Conservation (phyloP, 2,888 invertebrate genomes). For the Dexiosoma caninum region DNA sequence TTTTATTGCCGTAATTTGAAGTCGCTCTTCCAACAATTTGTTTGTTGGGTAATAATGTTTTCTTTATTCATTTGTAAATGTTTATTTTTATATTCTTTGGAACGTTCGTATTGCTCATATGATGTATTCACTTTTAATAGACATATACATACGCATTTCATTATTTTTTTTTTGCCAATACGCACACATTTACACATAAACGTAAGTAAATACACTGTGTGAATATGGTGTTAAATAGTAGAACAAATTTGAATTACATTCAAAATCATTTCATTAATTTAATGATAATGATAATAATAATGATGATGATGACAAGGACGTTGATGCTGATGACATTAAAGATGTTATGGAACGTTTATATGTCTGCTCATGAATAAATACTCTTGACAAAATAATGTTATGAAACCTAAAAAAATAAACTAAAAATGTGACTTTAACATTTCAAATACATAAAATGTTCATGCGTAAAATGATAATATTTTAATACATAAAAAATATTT, state of each 20-base stretch:
- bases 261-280: slow-evolving; percentile 1
- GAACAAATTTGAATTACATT: slow-evolving; percentile 17
- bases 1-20: no score
- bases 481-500: no score
- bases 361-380: neutral
- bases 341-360: neutral
- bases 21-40: no score
- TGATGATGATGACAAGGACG: neutral
- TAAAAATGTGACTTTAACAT: neutral
- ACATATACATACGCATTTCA: neutral
- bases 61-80: neutral
- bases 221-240: neutral
- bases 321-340: slow-evolving; percentile 12
- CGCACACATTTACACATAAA: neutral
- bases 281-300: slow-evolving; percentile 1
- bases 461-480: no score
- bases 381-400: neutral
- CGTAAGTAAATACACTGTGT: no score
- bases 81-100: neutral
- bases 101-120: neutral
- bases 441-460: no score
- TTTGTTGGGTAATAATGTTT: no score
- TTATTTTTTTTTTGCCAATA: no score
- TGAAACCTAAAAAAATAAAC: neutral
- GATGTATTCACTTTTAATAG: neutral